A percentile compares a stretch with the other conserved stretches of the same genome.
These are phyloP conservation scores for Discoglossus pictus DNA, from an alignment of 2,797 vertebrate species.

Conservation along the genomic window DNA sequence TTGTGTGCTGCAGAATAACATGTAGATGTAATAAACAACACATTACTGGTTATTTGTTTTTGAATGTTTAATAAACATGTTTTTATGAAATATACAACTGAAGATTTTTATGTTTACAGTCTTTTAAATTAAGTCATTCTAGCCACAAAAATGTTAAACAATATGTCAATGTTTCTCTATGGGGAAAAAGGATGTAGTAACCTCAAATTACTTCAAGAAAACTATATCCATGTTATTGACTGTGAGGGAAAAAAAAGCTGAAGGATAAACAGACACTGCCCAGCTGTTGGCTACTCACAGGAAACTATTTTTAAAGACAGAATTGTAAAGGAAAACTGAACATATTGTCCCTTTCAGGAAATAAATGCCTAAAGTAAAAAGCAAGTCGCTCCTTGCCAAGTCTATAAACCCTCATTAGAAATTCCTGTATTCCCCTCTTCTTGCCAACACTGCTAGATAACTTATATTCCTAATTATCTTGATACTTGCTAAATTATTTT, in stretches of 20 bases:
- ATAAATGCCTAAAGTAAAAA: slow-evolving; percentile 6
- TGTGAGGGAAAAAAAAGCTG: neutral
- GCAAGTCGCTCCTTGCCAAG: slow-evolving; percentile 8
- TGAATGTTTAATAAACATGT: too few relatives aligned
- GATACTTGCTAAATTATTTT: slow-evolving; percentile 1
- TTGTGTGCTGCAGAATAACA: too few relatives aligned
- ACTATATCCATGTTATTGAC: neutral
- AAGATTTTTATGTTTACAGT: too few relatives aligned
- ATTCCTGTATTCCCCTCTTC: neutral
- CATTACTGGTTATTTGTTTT: too few relatives aligned
- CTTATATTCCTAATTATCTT: neutral
- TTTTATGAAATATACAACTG: too few relatives aligned
- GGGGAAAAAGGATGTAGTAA: neutral
- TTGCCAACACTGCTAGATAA: slow-evolving; percentile 12
- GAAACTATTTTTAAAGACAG: neutral
- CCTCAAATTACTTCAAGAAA: too few relatives aligned
- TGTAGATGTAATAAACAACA: too few relatives aligned
- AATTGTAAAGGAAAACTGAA: neutral
- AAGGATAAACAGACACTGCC: neutral
- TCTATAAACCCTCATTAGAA: neutral
- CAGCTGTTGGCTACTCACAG: neutral
- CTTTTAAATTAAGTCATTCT: too few relatives aligned
- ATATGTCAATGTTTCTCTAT: too few relatives aligned
- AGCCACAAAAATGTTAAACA: too few relatives aligned
- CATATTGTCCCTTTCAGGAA: slow-evolving; percentile 12